phyloP scores from a whole-genome alignment of 2,113 vertebrate species.

The Phyllostomus hastatus region DNA sequence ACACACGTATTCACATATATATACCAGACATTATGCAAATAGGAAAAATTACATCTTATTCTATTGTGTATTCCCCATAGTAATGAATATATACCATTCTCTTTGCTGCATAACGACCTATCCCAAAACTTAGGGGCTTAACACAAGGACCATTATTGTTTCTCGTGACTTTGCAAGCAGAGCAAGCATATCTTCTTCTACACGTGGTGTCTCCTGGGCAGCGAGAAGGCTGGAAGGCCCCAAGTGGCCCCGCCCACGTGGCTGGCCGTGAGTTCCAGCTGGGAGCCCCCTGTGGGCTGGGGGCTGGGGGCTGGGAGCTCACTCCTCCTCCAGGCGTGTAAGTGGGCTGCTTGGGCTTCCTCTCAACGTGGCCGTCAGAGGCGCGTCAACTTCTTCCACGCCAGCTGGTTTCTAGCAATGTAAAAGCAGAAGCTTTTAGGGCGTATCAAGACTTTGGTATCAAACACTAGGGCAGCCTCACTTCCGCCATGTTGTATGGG shows the following conservation, averaged over 20 bases:
- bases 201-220: not conserved
- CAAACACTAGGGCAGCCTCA: not conserved
- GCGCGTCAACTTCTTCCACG: not conserved
- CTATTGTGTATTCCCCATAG: not conserved
- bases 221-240: not conserved
- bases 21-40: not conserved
- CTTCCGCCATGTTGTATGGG: not conserved
- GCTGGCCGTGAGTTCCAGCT: not conserved
- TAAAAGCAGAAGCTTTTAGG: not conserved
- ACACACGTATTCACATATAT: fast-evolving
- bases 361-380: not conserved
- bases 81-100: not conserved
- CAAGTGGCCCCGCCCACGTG: not conserved
- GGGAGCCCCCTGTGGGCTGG: no score
- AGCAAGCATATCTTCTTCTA: not conserved
- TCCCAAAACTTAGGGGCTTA: not conserved
- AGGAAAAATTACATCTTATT: not conserved
- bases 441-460: not conserved
- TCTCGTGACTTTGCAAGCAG: not conserved
- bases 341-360: not conserved
- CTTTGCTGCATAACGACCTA: not conserved
- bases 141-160: not conserved
- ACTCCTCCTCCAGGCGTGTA: not conserved
- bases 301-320: no score
- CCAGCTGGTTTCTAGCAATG: not conserved